These are phyloP conservation scores for Leptinotarsa undecemlineata DNA, from an alignment of 1,140 invertebrate genomes.

Conservation along the genomic window DNA sequence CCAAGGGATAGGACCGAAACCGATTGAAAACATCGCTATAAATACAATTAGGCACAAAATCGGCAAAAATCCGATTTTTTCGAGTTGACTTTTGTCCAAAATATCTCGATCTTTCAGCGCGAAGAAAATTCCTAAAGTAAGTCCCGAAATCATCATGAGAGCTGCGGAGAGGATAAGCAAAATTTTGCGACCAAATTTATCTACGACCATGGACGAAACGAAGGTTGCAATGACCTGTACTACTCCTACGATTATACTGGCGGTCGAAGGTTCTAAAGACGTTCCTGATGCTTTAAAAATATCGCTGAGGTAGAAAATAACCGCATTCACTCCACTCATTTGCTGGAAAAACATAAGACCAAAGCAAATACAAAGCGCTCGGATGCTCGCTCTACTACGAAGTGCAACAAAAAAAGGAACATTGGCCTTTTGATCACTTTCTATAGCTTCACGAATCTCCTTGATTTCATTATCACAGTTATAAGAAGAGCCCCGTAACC, in stretches of 20 bases:
- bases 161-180: conserved; percentile 69
- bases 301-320: conserved; percentile 64
- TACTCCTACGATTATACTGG: conserved; percentile 74
- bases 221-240: conserved; percentile 75
- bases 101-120: conserved; percentile 58
- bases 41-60: conserved; percentile 74
- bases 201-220: conserved; percentile 67
- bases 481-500: conserved; percentile 70
- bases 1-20: conserved; percentile 83
- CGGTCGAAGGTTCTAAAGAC: conserved; percentile 59
- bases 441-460: conserved; percentile 51
- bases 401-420: conserved; percentile 57
- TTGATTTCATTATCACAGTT: conserved; percentile 65
- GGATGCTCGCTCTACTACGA: conserved; percentile 56
- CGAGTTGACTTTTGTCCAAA: conserved; percentile 35
- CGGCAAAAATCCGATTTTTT: conserved; percentile 65
- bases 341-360: conserved; percentile 74
- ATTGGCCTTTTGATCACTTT: conserved; percentile 48
- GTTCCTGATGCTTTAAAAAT: conserved; percentile 54
- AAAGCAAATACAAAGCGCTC: conserved; percentile 61
- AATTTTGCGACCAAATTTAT: conserved; percentile 69
- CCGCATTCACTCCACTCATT: conserved; percentile 64
- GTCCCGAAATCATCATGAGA: conserved; percentile 66
- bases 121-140: conserved; percentile 70
- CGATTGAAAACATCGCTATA: conserved; percentile 76